phyloP scores from a whole-genome alignment of 2,888 invertebrate species.

The Antitype chi region DNA sequence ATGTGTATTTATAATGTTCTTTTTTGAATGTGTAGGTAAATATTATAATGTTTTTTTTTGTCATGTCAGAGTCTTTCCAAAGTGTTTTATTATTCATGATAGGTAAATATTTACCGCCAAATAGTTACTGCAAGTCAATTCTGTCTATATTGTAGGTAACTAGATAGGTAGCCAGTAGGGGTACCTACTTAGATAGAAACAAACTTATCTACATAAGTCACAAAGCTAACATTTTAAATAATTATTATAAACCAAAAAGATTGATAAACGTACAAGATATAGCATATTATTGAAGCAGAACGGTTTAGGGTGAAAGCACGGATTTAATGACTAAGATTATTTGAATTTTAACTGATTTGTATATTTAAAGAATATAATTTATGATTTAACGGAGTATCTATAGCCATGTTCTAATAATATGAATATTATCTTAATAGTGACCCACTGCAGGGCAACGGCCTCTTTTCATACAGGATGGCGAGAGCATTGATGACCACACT shows the following conservation, averaged over 20 bases:
- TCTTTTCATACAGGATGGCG: background rate
- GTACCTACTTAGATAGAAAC: background rate
- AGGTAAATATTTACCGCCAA: background rate
- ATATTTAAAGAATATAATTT: background rate
- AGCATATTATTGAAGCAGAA: constrained; percentile 5
- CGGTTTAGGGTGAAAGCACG: constrained; percentile 17
- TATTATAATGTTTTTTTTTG: no score
- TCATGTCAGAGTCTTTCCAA: background rate
- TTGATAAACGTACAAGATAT: constrained; percentile 7
- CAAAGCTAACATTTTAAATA: background rate
- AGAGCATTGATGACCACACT: background rate
- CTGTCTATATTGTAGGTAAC: background rate
- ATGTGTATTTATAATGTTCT: no score
- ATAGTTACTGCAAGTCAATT: background rate
- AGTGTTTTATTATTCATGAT: background rate
- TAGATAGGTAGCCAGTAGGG: background rate
- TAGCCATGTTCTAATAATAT: background rate
- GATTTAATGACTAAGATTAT: constrained; percentile 21
- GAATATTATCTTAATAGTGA: no score
- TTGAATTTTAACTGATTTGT: constrained; percentile 6
- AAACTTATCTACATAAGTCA: background rate
- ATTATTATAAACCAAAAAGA: background rate
- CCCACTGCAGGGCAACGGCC: background rate
- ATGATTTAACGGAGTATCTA: background rate
- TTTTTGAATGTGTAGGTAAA: no score